Evolutionary conservation across 2,888 invertebrate species (phyloP).

Genomic region (Lottia gigantea): DNA sequence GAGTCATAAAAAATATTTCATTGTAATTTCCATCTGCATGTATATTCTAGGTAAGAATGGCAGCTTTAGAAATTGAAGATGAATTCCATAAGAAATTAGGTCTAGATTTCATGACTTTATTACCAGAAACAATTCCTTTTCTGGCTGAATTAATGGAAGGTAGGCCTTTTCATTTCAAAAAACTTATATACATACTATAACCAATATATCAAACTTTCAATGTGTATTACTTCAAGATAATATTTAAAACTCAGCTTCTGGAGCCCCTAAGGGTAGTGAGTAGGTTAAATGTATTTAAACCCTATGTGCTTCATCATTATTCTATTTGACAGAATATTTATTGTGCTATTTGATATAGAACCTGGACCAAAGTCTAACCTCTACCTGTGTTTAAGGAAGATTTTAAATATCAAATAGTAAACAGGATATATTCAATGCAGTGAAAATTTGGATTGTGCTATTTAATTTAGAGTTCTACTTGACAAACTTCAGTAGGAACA

Average conservation of each 20-base stretch:
- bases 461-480: too few relatives aligned
- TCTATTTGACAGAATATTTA: background rate
- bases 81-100: conserved; percentile 86
- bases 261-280: background rate
- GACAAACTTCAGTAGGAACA: too few relatives aligned
- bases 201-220: too few relatives aligned
- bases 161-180: conserved; percentile 27
- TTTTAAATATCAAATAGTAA: too few relatives aligned
- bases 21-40: too few relatives aligned
- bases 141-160: conserved; percentile 91
- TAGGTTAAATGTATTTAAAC: background rate
- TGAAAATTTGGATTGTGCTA: too few relatives aligned
- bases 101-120: conserved; percentile 86
- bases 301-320: background rate
- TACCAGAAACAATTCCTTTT: conserved; percentile 95
- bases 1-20: too few relatives aligned
- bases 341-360: too few relatives aligned
- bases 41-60: conserved; percentile 73
- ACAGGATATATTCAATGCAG: too few relatives aligned
- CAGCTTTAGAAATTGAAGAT: conserved; percentile 79
- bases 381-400: too few relatives aligned
- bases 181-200: too few relatives aligned
- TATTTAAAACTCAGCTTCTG: background rate
- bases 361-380: background rate
- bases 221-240: background rate